These are phyloP conservation scores for Eclectus roratus DNA, from an alignment of 2,113 vertebrate genomes.

Conservation along the genomic window DNA sequence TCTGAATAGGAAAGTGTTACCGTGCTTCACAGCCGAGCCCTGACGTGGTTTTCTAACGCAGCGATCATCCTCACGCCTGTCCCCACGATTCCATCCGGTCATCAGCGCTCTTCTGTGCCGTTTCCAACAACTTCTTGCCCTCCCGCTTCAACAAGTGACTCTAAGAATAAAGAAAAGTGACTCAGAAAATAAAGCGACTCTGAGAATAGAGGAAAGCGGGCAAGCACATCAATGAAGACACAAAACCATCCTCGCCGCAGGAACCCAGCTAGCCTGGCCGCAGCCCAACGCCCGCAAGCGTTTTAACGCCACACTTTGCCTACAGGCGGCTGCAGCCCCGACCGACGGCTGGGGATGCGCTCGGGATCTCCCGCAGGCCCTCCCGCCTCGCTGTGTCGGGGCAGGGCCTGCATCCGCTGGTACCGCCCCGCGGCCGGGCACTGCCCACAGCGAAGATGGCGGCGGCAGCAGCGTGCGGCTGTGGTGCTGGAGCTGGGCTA, in stretches of 20 bases:
- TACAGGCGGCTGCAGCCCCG: accelerated
- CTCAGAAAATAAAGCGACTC: background rate
- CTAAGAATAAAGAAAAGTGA: background rate
- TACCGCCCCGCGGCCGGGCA: background rate
- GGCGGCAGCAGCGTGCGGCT: accelerated
- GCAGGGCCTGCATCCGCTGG: background rate
- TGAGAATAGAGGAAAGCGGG: background rate
- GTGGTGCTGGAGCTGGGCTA: accelerated
- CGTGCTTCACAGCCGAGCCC: background rate
- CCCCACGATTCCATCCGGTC: accelerated
- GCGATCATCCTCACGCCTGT: accelerated
- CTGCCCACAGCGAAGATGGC: background rate
- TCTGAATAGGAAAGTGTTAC: accelerated
- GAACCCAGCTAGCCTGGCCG: accelerated
- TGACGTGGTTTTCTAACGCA: accelerated
- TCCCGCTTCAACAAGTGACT: background rate
- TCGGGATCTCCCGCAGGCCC: no score
- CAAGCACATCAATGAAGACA: background rate
- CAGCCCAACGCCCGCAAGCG: accelerated
- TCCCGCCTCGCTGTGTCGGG: no score
- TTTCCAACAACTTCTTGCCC: background rate
- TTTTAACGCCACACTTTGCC: background rate
- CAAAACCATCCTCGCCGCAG: background rate
- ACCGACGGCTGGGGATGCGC: background rate
- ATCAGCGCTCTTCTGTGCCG: accelerated